A percentile compares a stretch with the other conserved stretches of the same genome.
These are phyloP conservation scores for Teleogryllus occipitalis DNA, from an alignment of 1,140 invertebrate species.

Conservation along the genomic window DNA sequence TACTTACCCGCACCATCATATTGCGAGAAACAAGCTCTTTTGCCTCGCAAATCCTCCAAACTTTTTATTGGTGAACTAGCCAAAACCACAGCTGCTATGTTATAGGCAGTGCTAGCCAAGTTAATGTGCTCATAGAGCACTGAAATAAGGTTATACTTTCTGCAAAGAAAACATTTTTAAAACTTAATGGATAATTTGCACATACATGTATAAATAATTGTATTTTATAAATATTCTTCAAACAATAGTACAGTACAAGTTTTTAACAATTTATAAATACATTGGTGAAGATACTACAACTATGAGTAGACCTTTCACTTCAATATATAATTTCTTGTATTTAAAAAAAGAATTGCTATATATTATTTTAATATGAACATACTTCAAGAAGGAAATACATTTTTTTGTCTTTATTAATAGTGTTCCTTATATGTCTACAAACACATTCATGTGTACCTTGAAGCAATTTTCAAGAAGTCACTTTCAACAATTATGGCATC, in stretches of 20 bases:
- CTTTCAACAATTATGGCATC: constrained; percentile 56
- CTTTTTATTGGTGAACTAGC: constrained; percentile 46
- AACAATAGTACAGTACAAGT: not conserved
- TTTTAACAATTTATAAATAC: too few species aligned
- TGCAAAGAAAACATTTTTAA: constrained; percentile 23
- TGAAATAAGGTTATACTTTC: constrained; percentile 50
- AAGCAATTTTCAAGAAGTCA: constrained; percentile 40
- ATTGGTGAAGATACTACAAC: too few species aligned
- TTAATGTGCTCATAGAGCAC: constrained; percentile 55
- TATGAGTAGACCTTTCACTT: too few species aligned
- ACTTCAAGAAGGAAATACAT: not conserved
- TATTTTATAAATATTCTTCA: not conserved
- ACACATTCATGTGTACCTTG: not conserved
- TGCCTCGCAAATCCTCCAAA: constrained; percentile 52
- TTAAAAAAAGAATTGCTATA: too few species aligned
- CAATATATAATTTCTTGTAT: too few species aligned
- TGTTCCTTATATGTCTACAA: not conserved
- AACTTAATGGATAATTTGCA: not conserved
- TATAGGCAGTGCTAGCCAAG: constrained; percentile 49
- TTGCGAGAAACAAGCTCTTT: constrained; percentile 59
- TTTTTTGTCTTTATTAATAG: not conserved
- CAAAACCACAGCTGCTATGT: constrained; percentile 60
- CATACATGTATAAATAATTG: not conserved
- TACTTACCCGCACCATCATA: constrained; percentile 54
- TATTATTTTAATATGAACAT: too few species aligned